These are phyloP conservation scores for Lymantria dispar DNA, from an alignment of 2,888 invertebrate species.

Conservation along the genomic window DNA sequence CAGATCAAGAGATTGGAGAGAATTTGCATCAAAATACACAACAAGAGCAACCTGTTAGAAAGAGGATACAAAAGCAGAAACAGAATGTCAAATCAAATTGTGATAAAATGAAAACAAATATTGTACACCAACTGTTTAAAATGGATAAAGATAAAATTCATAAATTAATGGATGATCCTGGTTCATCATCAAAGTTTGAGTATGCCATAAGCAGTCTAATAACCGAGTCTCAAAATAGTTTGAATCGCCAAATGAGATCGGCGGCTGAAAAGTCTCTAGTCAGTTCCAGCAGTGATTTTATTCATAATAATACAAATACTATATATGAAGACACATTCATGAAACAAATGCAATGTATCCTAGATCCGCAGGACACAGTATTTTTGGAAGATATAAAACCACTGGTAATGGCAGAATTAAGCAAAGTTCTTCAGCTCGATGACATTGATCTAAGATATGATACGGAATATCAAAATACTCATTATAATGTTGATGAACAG, in stretches of 20 bases:
- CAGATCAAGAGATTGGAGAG: constrained; percentile 33
- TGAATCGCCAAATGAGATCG: constrained; percentile 68
- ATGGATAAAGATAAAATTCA: constrained; percentile 77
- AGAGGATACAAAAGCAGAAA: constrained; percentile 46
- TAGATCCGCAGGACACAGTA: constrained; percentile 82
- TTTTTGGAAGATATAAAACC: constrained; percentile 82
- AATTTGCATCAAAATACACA: constrained; percentile 28
- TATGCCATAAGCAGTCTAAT: constrained; percentile 76
- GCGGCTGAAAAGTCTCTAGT: constrained; percentile 73
- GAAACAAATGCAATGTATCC: constrained; percentile 84
- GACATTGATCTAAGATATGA: constrained; percentile 54
- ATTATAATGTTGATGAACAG: constrained; percentile 27
- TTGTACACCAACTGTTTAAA: constrained; percentile 74
- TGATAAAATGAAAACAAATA: constrained; percentile 73
- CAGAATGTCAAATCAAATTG: constrained; percentile 56
- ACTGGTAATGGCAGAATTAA: constrained; percentile 82
- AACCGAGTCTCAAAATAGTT: constrained; percentile 75
- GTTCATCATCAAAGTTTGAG: constrained; percentile 77
- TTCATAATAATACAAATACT: constrained; percentile 83
- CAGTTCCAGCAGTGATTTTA: constrained; percentile 68
- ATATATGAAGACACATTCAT: constrained; percentile 89
- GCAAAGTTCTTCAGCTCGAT: constrained; percentile 77
- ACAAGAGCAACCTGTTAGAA: constrained; percentile 52
- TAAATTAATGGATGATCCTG: constrained; percentile 74
- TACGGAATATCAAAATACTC: constrained; percentile 29